Evolutionary conservation across 2,888 invertebrate genomes (phyloP), one percentile per base, ranked within the genome.

Genomic region (Macrophya annulata): DNA sequence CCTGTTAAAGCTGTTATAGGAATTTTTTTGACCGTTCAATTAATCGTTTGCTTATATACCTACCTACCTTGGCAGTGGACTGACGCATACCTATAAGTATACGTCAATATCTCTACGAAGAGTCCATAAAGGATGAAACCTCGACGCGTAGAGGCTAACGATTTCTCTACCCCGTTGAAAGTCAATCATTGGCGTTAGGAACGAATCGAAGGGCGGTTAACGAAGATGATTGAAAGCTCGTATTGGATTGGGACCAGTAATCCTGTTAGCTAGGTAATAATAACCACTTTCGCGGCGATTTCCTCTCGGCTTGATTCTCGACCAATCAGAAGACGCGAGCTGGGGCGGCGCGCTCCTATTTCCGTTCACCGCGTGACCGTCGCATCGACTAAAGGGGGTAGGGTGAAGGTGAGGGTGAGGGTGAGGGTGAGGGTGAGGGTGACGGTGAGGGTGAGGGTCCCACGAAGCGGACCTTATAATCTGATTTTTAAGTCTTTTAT

Each of bases 241-340:
- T 85, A 85, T 84, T 87, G 88, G 89, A 91, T 89, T 89, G 89
- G 90, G 90, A 90, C 89, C 88, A 89, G 88, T 92, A 92, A 92
- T 89, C 88, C 89, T 89, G 89, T 92, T 91, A 92, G 91, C 91
- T 89, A 89, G 89, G 91, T 93, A 93, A 93, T 93, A 93, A 93
- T 93, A 93, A 93, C 93, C 93, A 93, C 93, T 93, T 91, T 93
- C 93, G 90, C 90, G 90, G 90, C 90, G 92, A 93, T 93, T 93
- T 93, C 92, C 93, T 92, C 91, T 89, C 86, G 89, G 89, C 89
- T 43, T 83, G 82, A 83, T 68, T 83, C 82, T 90, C 90, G 89
- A 89, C 91, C 92, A 93, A 93, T 93, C 92, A 93, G 91, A 92
- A 92, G 91, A 90, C 91, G 90, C 82, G 82, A 48, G 82, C 43